Evolutionary conservation across 2,113 vertebrate species (phyloP).

Genomic region (Danionella cerebrum): DNA sequence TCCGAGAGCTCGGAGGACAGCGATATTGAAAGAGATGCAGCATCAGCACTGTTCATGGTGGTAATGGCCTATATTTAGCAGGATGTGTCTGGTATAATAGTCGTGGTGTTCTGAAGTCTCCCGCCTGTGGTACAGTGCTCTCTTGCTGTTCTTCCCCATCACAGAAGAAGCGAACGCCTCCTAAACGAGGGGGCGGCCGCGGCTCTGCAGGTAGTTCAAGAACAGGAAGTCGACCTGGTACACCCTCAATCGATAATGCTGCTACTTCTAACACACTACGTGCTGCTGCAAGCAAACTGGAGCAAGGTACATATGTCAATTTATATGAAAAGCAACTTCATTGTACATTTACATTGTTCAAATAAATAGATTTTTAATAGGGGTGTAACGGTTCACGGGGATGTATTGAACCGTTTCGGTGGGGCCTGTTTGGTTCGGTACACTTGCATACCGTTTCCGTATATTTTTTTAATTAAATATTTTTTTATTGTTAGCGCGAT

Average conservation of each 20-base stretch:
- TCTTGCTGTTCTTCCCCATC: not conserved
- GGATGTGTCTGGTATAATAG: not conserved
- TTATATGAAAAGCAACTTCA: too few species aligned
- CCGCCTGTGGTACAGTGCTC: not conserved
- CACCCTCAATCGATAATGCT: constrained; percentile 69
- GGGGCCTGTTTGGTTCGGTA: too few species aligned
- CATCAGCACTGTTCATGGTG: constrained; percentile 84
- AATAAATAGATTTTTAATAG: too few species aligned
- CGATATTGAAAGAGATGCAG: constrained; percentile 81
- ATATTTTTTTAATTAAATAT: too few species aligned
- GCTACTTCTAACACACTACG: constrained; percentile 75
- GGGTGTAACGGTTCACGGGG: too few species aligned
- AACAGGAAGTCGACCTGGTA: constrained; percentile 78
- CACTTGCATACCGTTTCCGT: too few species aligned
- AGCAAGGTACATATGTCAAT: constrained; percentile 80
- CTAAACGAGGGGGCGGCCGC: constrained; percentile 75
- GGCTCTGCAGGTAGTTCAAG: constrained; percentile 78
- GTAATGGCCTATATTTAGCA: constrained; percentile 37
- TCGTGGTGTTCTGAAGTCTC: not conserved
- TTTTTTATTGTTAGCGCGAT: too few species aligned
- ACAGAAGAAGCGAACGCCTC: constrained; percentile 83
- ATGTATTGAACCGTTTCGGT: too few species aligned
- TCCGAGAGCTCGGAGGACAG: constrained; percentile 88
- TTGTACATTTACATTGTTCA: too few species aligned
- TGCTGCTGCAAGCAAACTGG: constrained; percentile 81